A percentile compares a stretch with the other conserved stretches of the same genome.
These are phyloP conservation scores for Dryoscopus gambensis DNA, from an alignment of 2,113 vertebrate genomes.

Conservation along the genomic window DNA sequence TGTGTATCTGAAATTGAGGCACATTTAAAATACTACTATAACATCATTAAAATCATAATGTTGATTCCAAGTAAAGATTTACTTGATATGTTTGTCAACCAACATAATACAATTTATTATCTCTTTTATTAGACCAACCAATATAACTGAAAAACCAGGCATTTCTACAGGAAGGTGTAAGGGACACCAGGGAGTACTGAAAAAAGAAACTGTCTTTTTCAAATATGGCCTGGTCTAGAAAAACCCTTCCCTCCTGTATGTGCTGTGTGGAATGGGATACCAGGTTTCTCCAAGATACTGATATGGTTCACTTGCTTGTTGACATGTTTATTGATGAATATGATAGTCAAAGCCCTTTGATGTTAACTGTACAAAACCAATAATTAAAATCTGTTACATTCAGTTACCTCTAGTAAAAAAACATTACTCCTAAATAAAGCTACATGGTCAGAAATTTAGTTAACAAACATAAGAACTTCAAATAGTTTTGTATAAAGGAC, in stretches of 20 bases:
- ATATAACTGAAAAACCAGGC: neutral
- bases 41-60: neutral
- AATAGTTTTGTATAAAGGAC: neutral
- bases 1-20: neutral
- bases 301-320: neutral
- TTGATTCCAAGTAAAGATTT: neutral
- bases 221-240: neutral
- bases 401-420: neutral
- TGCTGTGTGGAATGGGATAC: neutral
- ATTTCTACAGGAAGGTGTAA: neutral
- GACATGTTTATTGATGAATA: neutral
- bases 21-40: neutral
- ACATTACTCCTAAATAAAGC: neutral
- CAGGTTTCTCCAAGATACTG: neutral
- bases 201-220: neutral
- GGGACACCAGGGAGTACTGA: neutral
- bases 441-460: neutral
- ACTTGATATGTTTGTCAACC: neutral
- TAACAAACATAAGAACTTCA: neutral
- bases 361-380: neutral
- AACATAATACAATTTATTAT: neutral
- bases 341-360: neutral
- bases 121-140: neutral
- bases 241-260: neutral
- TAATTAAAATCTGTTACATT: neutral